These are phyloP conservation scores for Taurulus bubalis DNA, from an alignment of 2,113 vertebrate genomes.

Conservation along the genomic window DNA sequence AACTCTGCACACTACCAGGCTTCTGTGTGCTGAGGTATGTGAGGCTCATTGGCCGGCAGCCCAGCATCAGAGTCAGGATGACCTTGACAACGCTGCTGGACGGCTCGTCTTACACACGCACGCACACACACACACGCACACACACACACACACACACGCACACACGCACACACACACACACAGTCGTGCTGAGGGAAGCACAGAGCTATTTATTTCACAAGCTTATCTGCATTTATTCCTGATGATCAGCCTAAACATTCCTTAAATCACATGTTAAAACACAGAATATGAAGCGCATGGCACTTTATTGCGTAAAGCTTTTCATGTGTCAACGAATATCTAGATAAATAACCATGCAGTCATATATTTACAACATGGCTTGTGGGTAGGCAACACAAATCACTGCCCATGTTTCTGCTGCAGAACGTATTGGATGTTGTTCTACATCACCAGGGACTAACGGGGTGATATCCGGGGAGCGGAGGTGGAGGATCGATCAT, in stretches of 20 bases:
- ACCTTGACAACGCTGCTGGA: constrained; percentile 58
- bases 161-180: constrained; percentile 23
- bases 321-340: neutral
- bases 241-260: constrained; percentile 1
- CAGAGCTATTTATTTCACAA: too few relatives aligned
- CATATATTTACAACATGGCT: neutral
- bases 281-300: neutral
- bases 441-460: neutral
- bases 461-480: neutral
- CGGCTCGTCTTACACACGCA: constrained; percentile 49
- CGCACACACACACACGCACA: neutral
- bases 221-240: constrained; percentile 36
- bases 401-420: neutral
- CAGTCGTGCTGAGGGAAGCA: constrained; percentile 42
- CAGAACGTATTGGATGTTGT: constrained; percentile 14
- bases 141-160: constrained; percentile 16
- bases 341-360: neutral
- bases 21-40: constrained; percentile 22
- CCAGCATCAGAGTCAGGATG: constrained; percentile 38
- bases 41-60: constrained; percentile 9
- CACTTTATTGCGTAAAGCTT: neutral
- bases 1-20: constrained; percentile 15
- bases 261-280: neutral
- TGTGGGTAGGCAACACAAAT: neutral
- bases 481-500: constrained; percentile 8